These are phyloP conservation scores for Leptinotarsa defecta DNA, from an alignment of 1,140 invertebrate genomes.

Conservation along the genomic window DNA sequence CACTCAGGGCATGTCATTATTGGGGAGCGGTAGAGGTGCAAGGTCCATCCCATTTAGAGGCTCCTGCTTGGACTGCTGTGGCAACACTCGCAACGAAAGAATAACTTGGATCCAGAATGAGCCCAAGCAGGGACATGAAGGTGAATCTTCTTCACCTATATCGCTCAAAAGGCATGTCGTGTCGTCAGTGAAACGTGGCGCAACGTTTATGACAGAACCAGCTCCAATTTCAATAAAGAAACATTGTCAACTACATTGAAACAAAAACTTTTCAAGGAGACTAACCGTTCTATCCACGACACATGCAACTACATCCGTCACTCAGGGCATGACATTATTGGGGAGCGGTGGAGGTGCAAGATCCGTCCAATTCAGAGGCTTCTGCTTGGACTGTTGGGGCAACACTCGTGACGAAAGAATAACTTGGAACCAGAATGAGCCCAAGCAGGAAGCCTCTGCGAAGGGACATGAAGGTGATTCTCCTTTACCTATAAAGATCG, in stretches of 20 bases:
- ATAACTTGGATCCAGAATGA: background rate
- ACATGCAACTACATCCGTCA: background rate
- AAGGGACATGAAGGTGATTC: background rate
- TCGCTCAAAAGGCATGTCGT: slow-evolving; percentile 45
- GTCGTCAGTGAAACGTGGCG: no score
- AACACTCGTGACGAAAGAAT: background rate
- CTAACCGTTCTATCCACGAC: no score
- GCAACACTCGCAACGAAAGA: background rate
- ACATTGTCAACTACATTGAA: no score
- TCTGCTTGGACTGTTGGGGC: background rate
- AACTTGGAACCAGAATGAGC: background rate
- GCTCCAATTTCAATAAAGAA: no score
- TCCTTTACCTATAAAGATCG: slow-evolving; percentile 55
- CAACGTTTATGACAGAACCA: no score
- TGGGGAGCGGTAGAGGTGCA: slow-evolving; percentile 17
- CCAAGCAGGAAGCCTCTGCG: background rate
- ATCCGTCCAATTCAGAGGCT: background rate
- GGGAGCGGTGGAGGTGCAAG: slow-evolving; percentile 14
- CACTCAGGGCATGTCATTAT: slow-evolving; percentile 22
- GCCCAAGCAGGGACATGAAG: background rate
- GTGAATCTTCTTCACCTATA: slow-evolving; percentile 46
- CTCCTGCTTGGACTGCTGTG: background rate
- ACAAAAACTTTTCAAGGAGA: no score
- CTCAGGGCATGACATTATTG: slow-evolving; percentile 21
- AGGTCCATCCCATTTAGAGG: background rate